Conservation (phyloP, 2,888 invertebrate genomes). For the Tetrapedia diversipes region DNA sequence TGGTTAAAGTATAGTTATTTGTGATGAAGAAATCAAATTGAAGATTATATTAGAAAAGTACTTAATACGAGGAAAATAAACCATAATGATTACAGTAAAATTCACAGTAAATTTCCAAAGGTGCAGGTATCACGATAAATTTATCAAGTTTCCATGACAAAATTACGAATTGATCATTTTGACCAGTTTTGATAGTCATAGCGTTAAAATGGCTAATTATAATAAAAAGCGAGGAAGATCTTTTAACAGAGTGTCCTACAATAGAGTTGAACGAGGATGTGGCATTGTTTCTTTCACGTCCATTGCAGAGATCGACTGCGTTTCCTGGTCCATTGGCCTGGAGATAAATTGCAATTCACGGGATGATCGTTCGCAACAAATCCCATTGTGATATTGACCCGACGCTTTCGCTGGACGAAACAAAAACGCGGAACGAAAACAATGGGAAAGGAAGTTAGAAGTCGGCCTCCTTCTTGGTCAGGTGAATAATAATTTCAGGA, state of each 20-base stretch:
- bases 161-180: too few relatives aligned
- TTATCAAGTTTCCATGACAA: too few relatives aligned
- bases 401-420: constrained; percentile 45
- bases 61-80: too few relatives aligned
- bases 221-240: background rate
- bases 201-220: too few relatives aligned
- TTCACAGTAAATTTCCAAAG: too few relatives aligned
- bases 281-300: constrained; percentile 14
- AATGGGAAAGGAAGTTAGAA: constrained; percentile 16
- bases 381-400: constrained; percentile 34
- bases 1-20: too few relatives aligned
- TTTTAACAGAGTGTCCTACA: background rate
- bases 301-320: constrained; percentile 14
- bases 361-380: constrained; percentile 43
- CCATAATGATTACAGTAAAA: too few relatives aligned
- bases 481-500: constrained; percentile 56
- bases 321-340: constrained; percentile 6
- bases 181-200: too few relatives aligned
- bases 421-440: constrained; percentile 32
- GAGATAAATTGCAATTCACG: constrained; percentile 52
- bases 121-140: too few relatives aligned
- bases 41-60: too few relatives aligned
- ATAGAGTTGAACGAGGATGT: background rate
- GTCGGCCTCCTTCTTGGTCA: too few relatives aligned
- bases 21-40: too few relatives aligned